Conservation (phyloP, 2,113 vertebrate genomes). For the Alces alces region DNA sequence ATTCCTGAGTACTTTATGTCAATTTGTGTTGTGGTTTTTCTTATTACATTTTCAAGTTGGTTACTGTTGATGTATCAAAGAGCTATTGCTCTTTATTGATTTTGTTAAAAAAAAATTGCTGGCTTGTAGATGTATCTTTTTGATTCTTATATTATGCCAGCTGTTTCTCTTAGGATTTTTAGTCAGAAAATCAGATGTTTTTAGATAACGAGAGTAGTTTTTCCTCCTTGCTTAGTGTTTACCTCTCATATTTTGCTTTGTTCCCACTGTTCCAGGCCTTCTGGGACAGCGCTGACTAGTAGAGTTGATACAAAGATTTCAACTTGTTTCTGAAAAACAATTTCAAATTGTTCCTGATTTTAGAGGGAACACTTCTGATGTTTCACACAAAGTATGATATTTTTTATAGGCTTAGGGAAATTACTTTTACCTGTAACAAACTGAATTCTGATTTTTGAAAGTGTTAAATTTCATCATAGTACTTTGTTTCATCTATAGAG, state of each 20-base stretch:
- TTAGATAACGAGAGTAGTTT: background rate
- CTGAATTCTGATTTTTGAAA: background rate
- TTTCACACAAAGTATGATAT: background rate
- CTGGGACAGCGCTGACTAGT: background rate
- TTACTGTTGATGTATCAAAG: background rate
- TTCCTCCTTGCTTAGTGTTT: background rate
- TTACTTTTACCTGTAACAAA: background rate
- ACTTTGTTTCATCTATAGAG: background rate
- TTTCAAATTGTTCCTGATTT: background rate
- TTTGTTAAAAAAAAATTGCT: background rate
- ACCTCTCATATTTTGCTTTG: background rate
- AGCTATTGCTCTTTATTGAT: background rate
- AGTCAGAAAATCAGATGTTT: background rate
- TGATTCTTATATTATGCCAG: background rate
- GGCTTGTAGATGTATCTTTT: background rate
- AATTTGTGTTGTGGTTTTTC: background rate
- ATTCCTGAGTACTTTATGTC: background rate
- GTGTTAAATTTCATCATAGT: background rate
- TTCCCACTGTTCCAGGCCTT: background rate
- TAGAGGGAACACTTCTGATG: background rate
- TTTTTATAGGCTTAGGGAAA: background rate
- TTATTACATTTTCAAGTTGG: background rate
- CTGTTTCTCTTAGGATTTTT: background rate
- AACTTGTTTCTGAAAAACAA: background rate
- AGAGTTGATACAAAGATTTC: background rate